A percentile compares a stretch with the other conserved stretches of the same genome.
Evolutionary conservation across 2,113 vertebrate species (phyloP).

Genomic region (Falco punctatus): DNA sequence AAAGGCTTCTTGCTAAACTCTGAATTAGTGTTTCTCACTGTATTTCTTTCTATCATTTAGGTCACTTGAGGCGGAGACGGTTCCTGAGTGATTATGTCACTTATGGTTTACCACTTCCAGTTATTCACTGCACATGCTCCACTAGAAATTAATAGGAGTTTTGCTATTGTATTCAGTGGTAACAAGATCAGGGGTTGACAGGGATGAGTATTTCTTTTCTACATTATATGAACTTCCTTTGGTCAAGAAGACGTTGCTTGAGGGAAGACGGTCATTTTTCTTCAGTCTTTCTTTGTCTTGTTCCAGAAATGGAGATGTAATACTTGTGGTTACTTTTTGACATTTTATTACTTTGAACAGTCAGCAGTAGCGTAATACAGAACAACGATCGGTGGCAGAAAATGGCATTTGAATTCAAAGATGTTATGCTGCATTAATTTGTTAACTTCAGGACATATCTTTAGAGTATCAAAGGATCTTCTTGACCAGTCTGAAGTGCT

Average conservation of each 20-base stretch:
- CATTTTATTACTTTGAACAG: neutral
- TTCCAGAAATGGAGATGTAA: slow-evolving; percentile 4
- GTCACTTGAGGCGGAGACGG: slow-evolving; percentile 1
- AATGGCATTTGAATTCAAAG: slow-evolving; percentile 30
- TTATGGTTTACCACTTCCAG: slow-evolving; percentile 42
- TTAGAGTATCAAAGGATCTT: slow-evolving; percentile 24
- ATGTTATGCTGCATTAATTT: neutral
- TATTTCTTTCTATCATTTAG: slow-evolving; percentile 29
- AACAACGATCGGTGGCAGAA: neutral
- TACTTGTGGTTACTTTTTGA: neutral
- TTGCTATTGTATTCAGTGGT: neutral
- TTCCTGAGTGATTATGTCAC: slow-evolving; percentile 35
- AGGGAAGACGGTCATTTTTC: neutral
- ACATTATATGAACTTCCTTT: neutral
- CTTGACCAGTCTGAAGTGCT: slow-evolving; percentile 44
- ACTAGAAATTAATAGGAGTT: slow-evolving; percentile 10
- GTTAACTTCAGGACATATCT: neutral
- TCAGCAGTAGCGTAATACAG: neutral
- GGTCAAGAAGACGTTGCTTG: slow-evolving; percentile 15
- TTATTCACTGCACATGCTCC: slow-evolving; percentile 1
- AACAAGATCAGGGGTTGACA: neutral
- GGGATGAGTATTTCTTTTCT: slow-evolving; percentile 4
- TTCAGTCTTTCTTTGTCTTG: neutral
- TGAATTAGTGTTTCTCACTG: neutral
- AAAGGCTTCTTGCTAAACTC: neutral